Conservation (phyloP, 2,113 vertebrate genomes). For the Rousettus leschenaultii region DNA sequence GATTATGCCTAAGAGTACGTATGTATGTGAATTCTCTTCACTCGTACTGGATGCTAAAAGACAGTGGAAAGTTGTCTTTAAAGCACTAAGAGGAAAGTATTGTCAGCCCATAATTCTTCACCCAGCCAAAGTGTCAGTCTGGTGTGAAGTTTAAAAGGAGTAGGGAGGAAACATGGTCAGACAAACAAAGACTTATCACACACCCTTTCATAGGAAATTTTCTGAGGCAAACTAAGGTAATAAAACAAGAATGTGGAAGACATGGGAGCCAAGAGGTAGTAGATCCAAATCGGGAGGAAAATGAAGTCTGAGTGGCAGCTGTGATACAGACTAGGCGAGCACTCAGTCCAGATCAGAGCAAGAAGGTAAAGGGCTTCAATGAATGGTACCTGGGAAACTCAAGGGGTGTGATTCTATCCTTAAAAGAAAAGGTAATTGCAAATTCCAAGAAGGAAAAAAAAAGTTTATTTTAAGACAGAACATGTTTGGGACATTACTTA, state of each 20-base stretch:
- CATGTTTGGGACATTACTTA: constrained; percentile 5
- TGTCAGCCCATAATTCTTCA: background rate
- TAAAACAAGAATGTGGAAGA: background rate
- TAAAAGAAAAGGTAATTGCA: background rate
- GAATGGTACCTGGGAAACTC: background rate
- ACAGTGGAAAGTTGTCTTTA: background rate
- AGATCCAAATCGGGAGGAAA: background rate
- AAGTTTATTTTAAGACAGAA: background rate
- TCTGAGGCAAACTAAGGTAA: background rate
- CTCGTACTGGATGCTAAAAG: background rate
- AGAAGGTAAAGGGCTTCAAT: background rate
- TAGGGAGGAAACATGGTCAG: background rate
- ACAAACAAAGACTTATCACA: background rate
- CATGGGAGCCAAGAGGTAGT: background rate
- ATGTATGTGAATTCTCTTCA: background rate
- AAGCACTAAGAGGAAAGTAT: background rate
- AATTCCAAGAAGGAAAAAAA: background rate
- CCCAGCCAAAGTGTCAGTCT: background rate
- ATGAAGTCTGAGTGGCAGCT: background rate
- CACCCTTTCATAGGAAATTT: background rate
- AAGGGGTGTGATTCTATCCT: background rate
- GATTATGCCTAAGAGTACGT: background rate
- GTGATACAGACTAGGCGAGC: background rate
- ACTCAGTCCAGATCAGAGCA: background rate
- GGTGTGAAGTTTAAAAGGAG: background rate